Evolutionary conservation across 2,888 invertebrate species (phyloP).

Genomic region (Hedya salicella): DNA sequence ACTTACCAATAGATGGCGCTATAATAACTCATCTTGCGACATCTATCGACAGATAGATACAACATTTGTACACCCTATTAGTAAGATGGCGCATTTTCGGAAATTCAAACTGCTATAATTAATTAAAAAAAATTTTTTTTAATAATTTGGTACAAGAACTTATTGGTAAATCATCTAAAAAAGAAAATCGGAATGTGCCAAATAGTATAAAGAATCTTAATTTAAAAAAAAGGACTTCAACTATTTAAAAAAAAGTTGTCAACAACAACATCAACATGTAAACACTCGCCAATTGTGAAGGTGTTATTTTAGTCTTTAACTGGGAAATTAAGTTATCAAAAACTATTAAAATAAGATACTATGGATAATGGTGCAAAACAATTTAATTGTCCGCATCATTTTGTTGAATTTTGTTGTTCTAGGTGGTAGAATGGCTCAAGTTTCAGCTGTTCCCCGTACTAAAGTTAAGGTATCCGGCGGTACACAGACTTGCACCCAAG

Average conservation of each 20-base stretch:
- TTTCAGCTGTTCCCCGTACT: conserved; percentile 93
- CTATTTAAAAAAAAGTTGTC: too few relatives aligned
- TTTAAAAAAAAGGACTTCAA: too few relatives aligned
- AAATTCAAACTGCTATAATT: too few relatives aligned
- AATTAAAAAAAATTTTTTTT: too few relatives aligned
- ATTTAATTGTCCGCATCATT: conserved; percentile 15
- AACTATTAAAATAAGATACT: neutral
- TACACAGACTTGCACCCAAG: conserved; percentile 94
- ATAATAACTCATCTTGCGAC: neutral
- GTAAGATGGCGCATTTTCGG: conserved; percentile 11
- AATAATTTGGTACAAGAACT: too few relatives aligned
- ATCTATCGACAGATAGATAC: conserved; percentile 15
- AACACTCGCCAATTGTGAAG: too few relatives aligned
- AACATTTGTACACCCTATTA: neutral
- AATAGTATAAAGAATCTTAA: too few relatives aligned
- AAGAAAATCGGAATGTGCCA: too few relatives aligned
- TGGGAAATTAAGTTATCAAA: too few relatives aligned
- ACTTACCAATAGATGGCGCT: conserved; percentile 28
- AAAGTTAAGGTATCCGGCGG: conserved; percentile 96
- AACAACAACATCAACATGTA: too few relatives aligned
- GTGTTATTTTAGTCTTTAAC: too few relatives aligned
- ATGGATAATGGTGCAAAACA: neutral
- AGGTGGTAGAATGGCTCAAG: conserved; percentile 90
- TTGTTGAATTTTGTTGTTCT: conserved; percentile 41
- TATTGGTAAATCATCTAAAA: too few relatives aligned